These are phyloP conservation scores for Frieseomelitta varia DNA, from an alignment of 1,140 invertebrate species.

Conservation along the genomic window DNA sequence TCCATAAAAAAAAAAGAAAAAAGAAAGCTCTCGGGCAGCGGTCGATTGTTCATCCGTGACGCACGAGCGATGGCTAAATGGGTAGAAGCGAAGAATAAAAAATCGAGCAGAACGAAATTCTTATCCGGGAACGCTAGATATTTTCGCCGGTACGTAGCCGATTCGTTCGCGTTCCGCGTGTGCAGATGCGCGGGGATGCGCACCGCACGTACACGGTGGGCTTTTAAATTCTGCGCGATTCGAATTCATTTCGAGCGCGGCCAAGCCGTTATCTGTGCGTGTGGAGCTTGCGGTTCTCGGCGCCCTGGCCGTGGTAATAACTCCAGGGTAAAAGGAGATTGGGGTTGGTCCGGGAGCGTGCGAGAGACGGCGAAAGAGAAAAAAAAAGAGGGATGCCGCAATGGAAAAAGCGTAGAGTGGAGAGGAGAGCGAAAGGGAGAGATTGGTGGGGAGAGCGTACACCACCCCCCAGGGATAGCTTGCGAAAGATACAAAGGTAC, in stretches of 20 bases:
- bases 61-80: background rate
- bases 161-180: background rate
- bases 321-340: conserved; percentile 51
- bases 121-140: conserved; percentile 31
- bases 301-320: conserved; percentile 70
- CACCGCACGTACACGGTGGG: background rate
- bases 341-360: no score
- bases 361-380: background rate
- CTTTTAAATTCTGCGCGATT: conserved; percentile 68
- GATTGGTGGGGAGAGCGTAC: conserved; percentile 11
- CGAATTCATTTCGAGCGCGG: conserved; percentile 72
- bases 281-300: conserved; percentile 72
- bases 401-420: background rate
- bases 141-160: background rate
- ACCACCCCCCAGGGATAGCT: conserved; percentile 55
- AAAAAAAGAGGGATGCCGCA: background rate
- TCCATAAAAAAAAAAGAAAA: conserved; percentile 41
- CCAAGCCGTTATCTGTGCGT: conserved; percentile 73
- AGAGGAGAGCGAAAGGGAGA: background rate
- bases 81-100: conserved; percentile 41
- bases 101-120: conserved; percentile 52
- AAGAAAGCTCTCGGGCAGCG: conserved; percentile 61
- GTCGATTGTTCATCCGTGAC: conserved; percentile 54
- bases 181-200: conserved; percentile 2
- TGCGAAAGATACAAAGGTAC: conserved; percentile 74